Conservation (phyloP, 2,888 invertebrate species). For the Holacanthella duospinosa region DNA sequence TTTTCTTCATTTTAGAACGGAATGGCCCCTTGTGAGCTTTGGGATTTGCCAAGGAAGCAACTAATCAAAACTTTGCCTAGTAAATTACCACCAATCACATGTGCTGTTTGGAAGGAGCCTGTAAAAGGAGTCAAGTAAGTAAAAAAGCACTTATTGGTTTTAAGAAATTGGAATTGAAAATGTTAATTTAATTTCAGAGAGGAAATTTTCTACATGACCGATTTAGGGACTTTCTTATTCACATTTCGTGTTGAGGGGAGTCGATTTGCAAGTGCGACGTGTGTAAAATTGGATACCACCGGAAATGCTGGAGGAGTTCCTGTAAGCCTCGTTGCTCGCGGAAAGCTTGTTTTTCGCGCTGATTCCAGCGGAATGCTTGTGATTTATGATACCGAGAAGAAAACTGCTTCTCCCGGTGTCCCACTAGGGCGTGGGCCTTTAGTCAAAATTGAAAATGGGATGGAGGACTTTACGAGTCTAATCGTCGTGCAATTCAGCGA, state of each 20-base stretch:
- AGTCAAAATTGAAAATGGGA: conserved; percentile 16
- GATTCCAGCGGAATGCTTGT: conserved; percentile 32
- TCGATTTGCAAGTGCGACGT: conserved; percentile 33
- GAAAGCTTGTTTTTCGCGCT: conserved; percentile 28
- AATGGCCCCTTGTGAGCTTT: conserved; percentile 34
- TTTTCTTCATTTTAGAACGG: conserved; percentile 26
- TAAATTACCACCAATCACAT: conserved; percentile 34
- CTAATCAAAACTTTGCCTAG: conserved; percentile 32
- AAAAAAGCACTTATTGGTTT: background rate
- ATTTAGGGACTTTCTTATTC: conserved; percentile 32
- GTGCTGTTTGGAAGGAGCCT: conserved; percentile 32
- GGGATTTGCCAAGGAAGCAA: conserved; percentile 32
- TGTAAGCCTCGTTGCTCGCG: conserved; percentile 25
- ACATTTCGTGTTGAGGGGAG: conserved; percentile 33
- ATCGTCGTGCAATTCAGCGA: conserved; percentile 33
- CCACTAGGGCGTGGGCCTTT: conserved; percentile 31
- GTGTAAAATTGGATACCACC: conserved; percentile 34
- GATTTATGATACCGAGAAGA: conserved; percentile 35
- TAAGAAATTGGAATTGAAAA: too few species aligned
- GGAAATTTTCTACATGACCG: conserved; percentile 33
- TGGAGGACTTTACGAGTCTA: conserved; percentile 20
- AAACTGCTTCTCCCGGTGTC: conserved; percentile 35
- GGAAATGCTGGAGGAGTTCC: conserved; percentile 32
- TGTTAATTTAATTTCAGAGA: conserved; percentile 11
- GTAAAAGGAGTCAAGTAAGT: conserved; percentile 8